Evolutionary conservation across 1,140 invertebrate species (phyloP).

Genomic region (Brachionus asplanchnoidis): DNA sequence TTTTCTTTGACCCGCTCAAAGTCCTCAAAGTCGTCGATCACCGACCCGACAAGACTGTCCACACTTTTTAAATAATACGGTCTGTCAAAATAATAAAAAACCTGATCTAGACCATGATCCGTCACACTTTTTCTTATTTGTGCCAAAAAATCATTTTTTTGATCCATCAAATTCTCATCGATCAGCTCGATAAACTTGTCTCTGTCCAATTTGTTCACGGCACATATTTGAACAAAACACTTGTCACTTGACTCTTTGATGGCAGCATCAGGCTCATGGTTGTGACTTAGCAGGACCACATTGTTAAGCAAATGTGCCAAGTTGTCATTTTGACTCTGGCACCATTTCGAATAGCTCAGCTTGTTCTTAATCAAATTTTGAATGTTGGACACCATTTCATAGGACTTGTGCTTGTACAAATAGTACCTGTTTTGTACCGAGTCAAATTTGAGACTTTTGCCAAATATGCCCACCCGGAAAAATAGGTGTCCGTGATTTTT

Average conservation of each 20-base stretch:
- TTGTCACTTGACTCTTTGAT: constrained; percentile 16
- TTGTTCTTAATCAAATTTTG: constrained; percentile 35
- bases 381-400: constrained; percentile 40
- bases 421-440: constrained; percentile 28
- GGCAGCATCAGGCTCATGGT: neutral
- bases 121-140: neutral
- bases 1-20: constrained; percentile 27
- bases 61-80: constrained; percentile 8
- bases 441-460: constrained; percentile 14
- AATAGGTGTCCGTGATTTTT: constrained; percentile 33
- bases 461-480: constrained; percentile 30
- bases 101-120: neutral
- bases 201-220: constrained; percentile 20
- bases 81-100: constrained; percentile 32
- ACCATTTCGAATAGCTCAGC: constrained; percentile 26
- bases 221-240: constrained; percentile 32
- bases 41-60: neutral
- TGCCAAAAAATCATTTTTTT: neutral
- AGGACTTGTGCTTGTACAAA: constrained; percentile 39
- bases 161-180: constrained; percentile 14
- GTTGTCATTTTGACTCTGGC: neutral
- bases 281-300: neutral
- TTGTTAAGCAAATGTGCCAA: neutral
- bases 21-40: constrained; percentile 19
- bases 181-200: neutral